Evolutionary conservation across 1,140 invertebrate species (phyloP), one percentile per base, ranked within the genome.

Genomic region (Thaumetopoea pityocampa): DNA sequence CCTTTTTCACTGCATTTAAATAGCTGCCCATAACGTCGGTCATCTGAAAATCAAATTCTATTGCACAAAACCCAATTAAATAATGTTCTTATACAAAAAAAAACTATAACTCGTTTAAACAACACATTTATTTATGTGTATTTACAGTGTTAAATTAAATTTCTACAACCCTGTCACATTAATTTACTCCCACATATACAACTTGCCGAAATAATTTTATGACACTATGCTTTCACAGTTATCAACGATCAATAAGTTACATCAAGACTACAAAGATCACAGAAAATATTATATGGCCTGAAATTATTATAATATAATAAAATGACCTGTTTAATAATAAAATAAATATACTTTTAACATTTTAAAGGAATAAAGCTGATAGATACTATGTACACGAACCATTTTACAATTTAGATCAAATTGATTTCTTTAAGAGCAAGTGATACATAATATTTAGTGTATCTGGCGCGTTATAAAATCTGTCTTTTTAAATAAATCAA

Each of bases 121-220:
- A 59, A 66, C 50, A 61, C 53, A 58, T 76, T 69, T 67, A 71
- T 72, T 69, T 44, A 14, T 44, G 40, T 47, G 36, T 59, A 64
- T 63, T 60, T 71, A 63, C 61, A 71, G 34, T 55, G 41, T 48
- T 41, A 42, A 20, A 16, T 53, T 40, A 28, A 26, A 32, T 7
- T 18, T 45, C 35, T 51, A 51, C 26, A 51, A 51, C 48, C 48
- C 48, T 51, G 48, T 43, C 30, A 44, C 18, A 50, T 45, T 30
- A 28, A 10, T 45, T 32, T 20, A 35, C 16, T 34, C 6, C 18
- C 10, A 34, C 22, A 34, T 14, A 12, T 29, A 14, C 5, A 32
- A 41, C 18, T 41, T 26, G 26, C 20, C 24, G 27, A 5, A 16
- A 28, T 37, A 18, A 11, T 41, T 37, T 37, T 36, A 42, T 40